These are phyloP conservation scores for Gambusia holbrooki DNA, from an alignment of 2,113 vertebrate genomes.

Conservation along the genomic window DNA sequence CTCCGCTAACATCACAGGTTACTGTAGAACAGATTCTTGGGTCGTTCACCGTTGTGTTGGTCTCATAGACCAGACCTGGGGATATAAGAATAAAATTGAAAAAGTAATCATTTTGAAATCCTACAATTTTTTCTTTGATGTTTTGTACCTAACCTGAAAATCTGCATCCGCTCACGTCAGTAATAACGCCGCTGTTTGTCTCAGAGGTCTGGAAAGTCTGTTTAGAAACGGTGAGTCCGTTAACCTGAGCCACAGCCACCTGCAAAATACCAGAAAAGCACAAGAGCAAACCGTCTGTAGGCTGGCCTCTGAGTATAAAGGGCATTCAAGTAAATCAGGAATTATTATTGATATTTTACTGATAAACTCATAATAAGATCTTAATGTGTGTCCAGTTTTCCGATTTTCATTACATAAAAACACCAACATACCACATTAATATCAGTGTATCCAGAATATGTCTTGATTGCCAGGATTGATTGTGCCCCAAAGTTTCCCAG, in stretches of 20 bases:
- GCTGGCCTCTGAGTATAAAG: no score
- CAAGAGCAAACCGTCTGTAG: no score
- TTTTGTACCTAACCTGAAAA: slow-evolving; percentile 20
- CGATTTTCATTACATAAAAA: no score
- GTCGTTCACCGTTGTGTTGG: slow-evolving; percentile 29
- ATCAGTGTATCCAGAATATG: slow-evolving; percentile 44
- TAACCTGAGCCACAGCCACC: slow-evolving; percentile 40
- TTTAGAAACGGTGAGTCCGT: slow-evolving; percentile 33
- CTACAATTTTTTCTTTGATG: not conserved
- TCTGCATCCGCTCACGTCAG: slow-evolving; percentile 54
- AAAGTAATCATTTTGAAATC: not conserved
- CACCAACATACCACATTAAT: slow-evolving; percentile 22
- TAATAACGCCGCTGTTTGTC: slow-evolving; percentile 31
- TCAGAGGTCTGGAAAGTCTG: slow-evolving; percentile 30
- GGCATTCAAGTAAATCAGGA: no score
- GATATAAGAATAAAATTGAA: not conserved
- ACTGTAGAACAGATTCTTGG: slow-evolving; percentile 40
- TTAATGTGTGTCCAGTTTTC: no score
- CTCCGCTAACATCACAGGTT: slow-evolving; percentile 38
- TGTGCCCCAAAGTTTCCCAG: slow-evolving; percentile 60
- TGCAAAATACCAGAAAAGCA: not conserved
- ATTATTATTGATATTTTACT: no score
- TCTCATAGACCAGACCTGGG: slow-evolving; percentile 36
- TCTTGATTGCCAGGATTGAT: slow-evolving; percentile 58
- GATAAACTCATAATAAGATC: no score